Percentiles rank a stretch among this genome's conserved stretches.
Evolutionary conservation across 2,797 vertebrate species (phyloP).

Genomic region (Erpetoichthys calabaricus): DNA sequence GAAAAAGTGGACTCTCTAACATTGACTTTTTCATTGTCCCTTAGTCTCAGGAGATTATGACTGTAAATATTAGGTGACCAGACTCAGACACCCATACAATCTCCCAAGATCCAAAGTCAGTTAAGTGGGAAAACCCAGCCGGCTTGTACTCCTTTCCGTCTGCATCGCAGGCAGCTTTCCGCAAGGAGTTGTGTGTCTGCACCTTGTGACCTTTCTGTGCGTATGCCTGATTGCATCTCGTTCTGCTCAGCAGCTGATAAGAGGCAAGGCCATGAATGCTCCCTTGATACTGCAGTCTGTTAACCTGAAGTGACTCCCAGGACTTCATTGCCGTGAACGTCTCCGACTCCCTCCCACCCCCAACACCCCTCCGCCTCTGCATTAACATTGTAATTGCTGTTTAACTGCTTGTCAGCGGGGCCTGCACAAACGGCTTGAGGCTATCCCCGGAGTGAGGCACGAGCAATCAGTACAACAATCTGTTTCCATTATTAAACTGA

Average conservation of each 20-base stretch:
- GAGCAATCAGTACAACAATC: constrained; percentile 44
- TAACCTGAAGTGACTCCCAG: constrained; percentile 55
- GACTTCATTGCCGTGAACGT: constrained; percentile 32
- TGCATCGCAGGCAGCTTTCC: background rate
- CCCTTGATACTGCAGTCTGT: constrained; percentile 47
- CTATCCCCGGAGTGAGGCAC: constrained; percentile 32
- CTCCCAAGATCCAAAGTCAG: too few relatives aligned
- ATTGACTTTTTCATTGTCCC: too few relatives aligned
- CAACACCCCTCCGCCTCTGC: constrained; percentile 50
- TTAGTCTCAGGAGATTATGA: too few relatives aligned
- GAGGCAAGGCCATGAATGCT: constrained; percentile 21
- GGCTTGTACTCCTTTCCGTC: too few relatives aligned
- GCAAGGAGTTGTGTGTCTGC: background rate
- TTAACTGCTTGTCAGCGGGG: constrained; percentile 46
- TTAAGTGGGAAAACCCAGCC: too few relatives aligned
- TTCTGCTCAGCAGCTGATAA: constrained; percentile 41
- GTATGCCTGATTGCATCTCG: constrained; percentile 39
- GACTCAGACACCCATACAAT: too few relatives aligned
- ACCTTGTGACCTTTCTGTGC: background rate
- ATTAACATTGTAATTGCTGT: constrained; percentile 93
- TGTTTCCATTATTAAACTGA: constrained; percentile 47
- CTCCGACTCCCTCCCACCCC: constrained; percentile 20
- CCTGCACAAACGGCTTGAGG: constrained; percentile 8
- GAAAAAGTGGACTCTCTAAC: too few relatives aligned
- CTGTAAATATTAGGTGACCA: too few relatives aligned